Evolutionary conservation across 2,797 vertebrate species (phyloP), one percentile per base, ranked within the genome.

Genomic region (Myiotriccus ornatus): DNA sequence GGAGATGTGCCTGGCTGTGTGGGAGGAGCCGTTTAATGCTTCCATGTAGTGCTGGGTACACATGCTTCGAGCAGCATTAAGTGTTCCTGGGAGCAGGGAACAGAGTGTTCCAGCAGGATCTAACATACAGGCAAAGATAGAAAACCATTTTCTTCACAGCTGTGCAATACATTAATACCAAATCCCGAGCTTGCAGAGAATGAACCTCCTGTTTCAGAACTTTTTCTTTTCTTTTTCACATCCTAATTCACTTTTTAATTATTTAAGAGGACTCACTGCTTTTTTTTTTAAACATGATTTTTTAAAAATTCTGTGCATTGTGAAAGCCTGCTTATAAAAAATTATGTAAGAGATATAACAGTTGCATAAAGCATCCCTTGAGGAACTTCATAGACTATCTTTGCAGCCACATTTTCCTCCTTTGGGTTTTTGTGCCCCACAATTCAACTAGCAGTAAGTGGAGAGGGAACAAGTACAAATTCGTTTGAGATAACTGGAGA

Each of bases 71-170:
- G 91, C 49, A 0, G 76, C 84, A 52, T 86, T 94, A 91, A 94
- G 87, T 84, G 95, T 93, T 96, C 94, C 85, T 91, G 65, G 37
- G 87, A 92, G 91, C 84, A 67, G 63, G 62, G 94, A 94, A 96
- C 95, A 87, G 84, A 60, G 81, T 85, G 94, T 96, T 95, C 95
- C 84, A 81, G 89, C 75, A 59, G 87, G 50, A 94, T 79, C 83
- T 77, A 92, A 87, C 84, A 78, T 30, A 70, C 70, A 89, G 82
- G 85, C 79, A 94, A 84, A 95, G 92, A 82, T 30, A 82, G 94
- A 95, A 95, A 95, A 77, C 94, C 69, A 81, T 95, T 96, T 89
- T 95, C 84, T 81, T 92, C 67, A 39, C 79, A 68, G 6, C 69
- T 76, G 17, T 6, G 5, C 52, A 34, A 14, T 46, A 49, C 65